Base-by-base conservation (phyloP, 2,113 vertebrate species). In the Cariama cristata region DNA sequence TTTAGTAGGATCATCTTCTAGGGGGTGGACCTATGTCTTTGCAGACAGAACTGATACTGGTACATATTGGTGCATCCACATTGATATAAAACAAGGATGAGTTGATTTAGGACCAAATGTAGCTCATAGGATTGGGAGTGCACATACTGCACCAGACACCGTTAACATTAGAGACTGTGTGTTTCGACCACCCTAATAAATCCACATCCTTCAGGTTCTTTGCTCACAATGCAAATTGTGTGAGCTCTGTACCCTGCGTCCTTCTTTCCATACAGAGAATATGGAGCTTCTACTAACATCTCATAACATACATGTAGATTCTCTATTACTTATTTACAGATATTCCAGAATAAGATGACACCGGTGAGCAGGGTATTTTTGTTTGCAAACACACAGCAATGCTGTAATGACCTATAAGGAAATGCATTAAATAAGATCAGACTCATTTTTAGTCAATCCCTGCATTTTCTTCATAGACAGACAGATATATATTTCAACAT, bases 401-500 rank as follows among this genome's bases (percentile, higher is more conserved):
- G 33, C 17, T 80, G 32, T 52, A 86, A 79, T 69, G 76, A 55
- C 20, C 69, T 88, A 5, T 22, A 79, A 90, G 17, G 49, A 67
- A 82, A 88, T 20, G 42, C 33, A 62, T 47, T 40, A 88, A 63
- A 24, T 50, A 64, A 68, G 42, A 74, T 64, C 62, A 95, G 72
- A 20, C 30, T 76, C 44, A 38, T 90, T 50, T 88, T 79, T 86
- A 90, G 92, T 90, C 55, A 67, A 9, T 67, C 71, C 19, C 50
- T 84, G 13, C 42, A 55, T 63, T 79, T 76, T 84, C 33, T 67
- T 82, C 59, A 72, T 12, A 79, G 73, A 53, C 9, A 56, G 35
- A 38, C 63, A 83, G 89, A 73, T 8, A 92, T 69, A 83, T 44
- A 84, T 94, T 94, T 89, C 86, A 91, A 87, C 79, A 60, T 66